Evolutionary conservation across 2,113 vertebrate genomes (phyloP).

Genomic region (Oncorhynchus mykiss): DNA sequence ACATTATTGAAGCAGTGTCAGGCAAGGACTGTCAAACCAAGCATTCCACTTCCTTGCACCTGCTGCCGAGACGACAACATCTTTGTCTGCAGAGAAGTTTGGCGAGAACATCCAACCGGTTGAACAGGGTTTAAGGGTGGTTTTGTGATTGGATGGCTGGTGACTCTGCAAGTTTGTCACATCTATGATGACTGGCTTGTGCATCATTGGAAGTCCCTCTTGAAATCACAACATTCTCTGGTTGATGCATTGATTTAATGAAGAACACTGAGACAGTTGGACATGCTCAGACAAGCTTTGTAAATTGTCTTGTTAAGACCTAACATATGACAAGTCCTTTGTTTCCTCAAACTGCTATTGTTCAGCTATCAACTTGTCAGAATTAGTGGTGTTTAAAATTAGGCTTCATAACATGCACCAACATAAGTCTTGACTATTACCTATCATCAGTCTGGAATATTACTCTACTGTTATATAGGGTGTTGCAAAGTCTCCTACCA

Average conservation of each 20-base stretch:
- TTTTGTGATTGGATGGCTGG: slow-evolving; percentile 1
- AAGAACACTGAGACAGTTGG: slow-evolving; percentile 5
- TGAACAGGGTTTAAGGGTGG: slow-evolving; percentile 3
- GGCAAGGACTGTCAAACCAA: slow-evolving; percentile 32
- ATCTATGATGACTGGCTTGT: not conserved
- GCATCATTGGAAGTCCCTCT: not conserved
- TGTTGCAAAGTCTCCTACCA: slow-evolving; percentile 82
- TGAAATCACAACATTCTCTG: not conserved
- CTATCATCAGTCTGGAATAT: slow-evolving; percentile 43
- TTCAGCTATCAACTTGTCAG: slow-evolving; percentile 28
- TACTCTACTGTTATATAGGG: slow-evolving; percentile 81
- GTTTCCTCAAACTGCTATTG: slow-evolving; percentile 11
- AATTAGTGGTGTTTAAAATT: slow-evolving; percentile 21
- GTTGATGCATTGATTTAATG: not conserved
- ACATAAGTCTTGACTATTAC: slow-evolving; percentile 41
- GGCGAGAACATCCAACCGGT: slow-evolving; percentile 4
- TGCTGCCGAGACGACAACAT: slow-evolving; percentile 19
- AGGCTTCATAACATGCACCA: slow-evolving; percentile 44
- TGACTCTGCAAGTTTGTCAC: not conserved
- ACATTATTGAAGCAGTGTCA: slow-evolving; percentile 29
- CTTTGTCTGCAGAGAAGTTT: slow-evolving; percentile 4
- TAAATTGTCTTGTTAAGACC: slow-evolving; percentile 33
- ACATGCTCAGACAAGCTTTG: slow-evolving; percentile 6
- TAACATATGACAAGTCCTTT: not conserved
- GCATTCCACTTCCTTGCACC: slow-evolving; percentile 33